phyloP scores from a whole-genome alignment of 2,888 invertebrate species.

The Dromius quadrimaculatus region DNA sequence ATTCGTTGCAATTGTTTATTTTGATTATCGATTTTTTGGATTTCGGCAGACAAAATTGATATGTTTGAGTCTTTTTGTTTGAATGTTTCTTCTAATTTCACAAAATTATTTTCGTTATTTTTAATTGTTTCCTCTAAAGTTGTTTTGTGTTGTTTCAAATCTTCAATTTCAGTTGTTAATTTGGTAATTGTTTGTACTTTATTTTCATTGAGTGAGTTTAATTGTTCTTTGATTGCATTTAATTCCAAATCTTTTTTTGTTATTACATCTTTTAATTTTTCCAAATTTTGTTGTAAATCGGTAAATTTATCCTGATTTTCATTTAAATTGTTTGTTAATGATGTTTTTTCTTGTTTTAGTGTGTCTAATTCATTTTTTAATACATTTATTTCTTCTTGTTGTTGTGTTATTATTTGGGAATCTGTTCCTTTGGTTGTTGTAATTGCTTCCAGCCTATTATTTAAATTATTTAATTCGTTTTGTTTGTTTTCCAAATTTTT shows the following conservation, averaged over 20 bases:
- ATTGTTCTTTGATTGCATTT: slow-evolving; percentile 56
- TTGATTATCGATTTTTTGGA: slow-evolving; percentile 33
- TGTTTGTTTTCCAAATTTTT: slow-evolving; percentile 40
- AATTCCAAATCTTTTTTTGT: slow-evolving; percentile 57
- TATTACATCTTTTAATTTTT: slow-evolving; percentile 12
- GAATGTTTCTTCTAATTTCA: slow-evolving; percentile 33
- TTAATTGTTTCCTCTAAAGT: slow-evolving; percentile 61
- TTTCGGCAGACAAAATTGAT: slow-evolving; percentile 33
- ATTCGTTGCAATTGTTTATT: slow-evolving; percentile 50
- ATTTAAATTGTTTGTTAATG: slow-evolving; percentile 41
- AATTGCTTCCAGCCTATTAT: slow-evolving; percentile 36
- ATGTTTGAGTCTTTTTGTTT: slow-evolving; percentile 51
- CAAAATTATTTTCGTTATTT: slow-evolving; percentile 51
- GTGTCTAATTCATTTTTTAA: slow-evolving; percentile 66
- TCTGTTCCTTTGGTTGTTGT: slow-evolving; percentile 56
- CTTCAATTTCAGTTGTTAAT: slow-evolving; percentile 58
- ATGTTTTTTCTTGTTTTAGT: slow-evolving; percentile 37
- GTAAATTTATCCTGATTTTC: slow-evolving; percentile 39
- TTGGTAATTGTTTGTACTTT: slow-evolving; percentile 59
- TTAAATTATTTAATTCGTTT: slow-evolving; percentile 41
- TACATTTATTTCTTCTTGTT: slow-evolving; percentile 45
- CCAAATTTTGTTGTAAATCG: slow-evolving; percentile 36
- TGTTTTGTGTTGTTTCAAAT: slow-evolving; percentile 60
- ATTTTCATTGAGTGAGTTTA: slow-evolving; percentile 61
- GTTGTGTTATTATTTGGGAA: slow-evolving; percentile 53